These are phyloP conservation scores for Mustela nigripes DNA, from an alignment of 2,113 vertebrate species.

Conservation along the genomic window DNA sequence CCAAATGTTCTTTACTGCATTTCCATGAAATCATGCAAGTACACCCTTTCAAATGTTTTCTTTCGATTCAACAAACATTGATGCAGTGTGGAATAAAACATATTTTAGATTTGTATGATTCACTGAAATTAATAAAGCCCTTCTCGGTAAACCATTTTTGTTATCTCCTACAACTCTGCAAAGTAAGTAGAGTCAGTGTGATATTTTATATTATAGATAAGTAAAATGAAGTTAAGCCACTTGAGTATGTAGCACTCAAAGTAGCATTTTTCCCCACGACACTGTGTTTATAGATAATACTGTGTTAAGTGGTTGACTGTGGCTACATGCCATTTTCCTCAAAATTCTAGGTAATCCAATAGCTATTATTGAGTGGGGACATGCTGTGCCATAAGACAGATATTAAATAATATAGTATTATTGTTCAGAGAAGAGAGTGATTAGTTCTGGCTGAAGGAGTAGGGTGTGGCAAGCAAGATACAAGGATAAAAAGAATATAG, in stretches of 20 bases:
- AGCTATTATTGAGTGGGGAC: not conserved
- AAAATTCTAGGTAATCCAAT: not conserved
- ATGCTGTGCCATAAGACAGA: not conserved
- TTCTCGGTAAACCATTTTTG: not conserved
- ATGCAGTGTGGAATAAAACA: slow-evolving; percentile 5
- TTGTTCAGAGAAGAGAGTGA: not conserved
- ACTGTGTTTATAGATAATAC: not conserved
- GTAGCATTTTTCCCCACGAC: rapidly evolving
- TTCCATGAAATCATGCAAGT: slow-evolving; percentile 31
- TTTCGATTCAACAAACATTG: slow-evolving; percentile 30
- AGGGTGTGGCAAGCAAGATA: not conserved
- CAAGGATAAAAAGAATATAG: not conserved
- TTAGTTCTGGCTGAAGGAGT: not conserved
- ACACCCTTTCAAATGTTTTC: not conserved
- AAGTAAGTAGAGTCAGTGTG: not conserved
- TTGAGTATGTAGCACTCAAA: not conserved
- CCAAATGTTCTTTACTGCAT: not conserved
- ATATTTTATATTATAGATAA: not conserved
- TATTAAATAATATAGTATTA: not conserved
- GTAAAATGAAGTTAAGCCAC: not conserved
- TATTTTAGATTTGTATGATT: slow-evolving; percentile 20
- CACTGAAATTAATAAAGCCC: slow-evolving; percentile 4
- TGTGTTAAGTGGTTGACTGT: not conserved
- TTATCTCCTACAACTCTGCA: not conserved
- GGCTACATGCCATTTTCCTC: not conserved